Conservation (phyloP, 2,888 invertebrate genomes). For the Drosophila mimica region DNA sequence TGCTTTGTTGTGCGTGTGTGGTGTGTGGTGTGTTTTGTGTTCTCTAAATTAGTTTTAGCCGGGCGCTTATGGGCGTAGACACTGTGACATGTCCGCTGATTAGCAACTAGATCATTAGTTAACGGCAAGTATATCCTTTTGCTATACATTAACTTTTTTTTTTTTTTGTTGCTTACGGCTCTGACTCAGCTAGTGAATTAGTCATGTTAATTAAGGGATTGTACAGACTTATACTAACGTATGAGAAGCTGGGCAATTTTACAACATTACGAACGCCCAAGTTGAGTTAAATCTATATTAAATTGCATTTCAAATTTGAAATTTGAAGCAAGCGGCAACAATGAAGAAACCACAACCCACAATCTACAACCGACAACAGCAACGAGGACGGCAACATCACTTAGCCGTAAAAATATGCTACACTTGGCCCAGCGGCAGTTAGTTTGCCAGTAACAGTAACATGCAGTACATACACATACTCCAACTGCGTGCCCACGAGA, state of each 20-base stretch:
- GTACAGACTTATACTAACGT: conserved; percentile 54
- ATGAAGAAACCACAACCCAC: conserved; percentile 7
- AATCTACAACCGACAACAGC: conserved; percentile 7
- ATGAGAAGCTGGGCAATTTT: conserved; percentile 31
- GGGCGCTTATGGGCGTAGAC: conserved; percentile 23
- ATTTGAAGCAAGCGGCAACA: conserved; percentile 18
- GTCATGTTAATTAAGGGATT: conserved; percentile 70
- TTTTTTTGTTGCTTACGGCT: conserved; percentile 3
- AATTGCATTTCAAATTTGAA: conserved; percentile 62
- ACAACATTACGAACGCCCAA: conserved; percentile 43
- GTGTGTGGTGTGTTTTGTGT: conserved; percentile 11
- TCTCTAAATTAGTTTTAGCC: conserved; percentile 52
- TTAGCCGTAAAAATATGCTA: conserved; percentile 58
- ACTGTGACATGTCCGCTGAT: conserved; percentile 48
- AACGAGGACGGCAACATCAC: conserved; percentile 39
- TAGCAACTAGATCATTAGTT: conserved; percentile 61
- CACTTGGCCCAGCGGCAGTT: conserved; percentile 56
- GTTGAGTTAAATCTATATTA: conserved; percentile 50
- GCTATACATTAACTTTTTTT: not conserved
- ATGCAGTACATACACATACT: conserved; percentile 32
- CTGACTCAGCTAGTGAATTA: conserved; percentile 70
- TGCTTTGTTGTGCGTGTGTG: conserved; percentile 5
- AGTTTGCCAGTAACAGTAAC: conserved; percentile 24
- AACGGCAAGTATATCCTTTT: conserved; percentile 38
- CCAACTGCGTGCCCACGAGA: conserved; percentile 12